A percentile compares a stretch with the other conserved stretches of the same genome.
Conservation (phyloP, 2,797 vertebrate genomes). For the Zalophus californianus region DNA sequence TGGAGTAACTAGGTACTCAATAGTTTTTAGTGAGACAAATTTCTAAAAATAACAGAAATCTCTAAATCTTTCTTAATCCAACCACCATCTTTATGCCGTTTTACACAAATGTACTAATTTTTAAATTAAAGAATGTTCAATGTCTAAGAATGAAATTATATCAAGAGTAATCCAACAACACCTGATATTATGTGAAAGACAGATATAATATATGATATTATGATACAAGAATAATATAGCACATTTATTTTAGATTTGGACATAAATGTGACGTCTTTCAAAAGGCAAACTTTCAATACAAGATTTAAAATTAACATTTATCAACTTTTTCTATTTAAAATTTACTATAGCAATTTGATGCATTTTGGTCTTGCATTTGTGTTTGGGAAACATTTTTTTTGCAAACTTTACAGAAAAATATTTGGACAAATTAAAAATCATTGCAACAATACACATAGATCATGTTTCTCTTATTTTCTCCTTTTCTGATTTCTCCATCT, state of each 20-base stretch:
- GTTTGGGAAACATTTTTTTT: background rate
- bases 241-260: background rate
- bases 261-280: background rate
- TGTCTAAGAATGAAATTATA: background rate
- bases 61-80: background rate
- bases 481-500: background rate
- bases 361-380: background rate
- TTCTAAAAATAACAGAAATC: background rate
- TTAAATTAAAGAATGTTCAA: background rate
- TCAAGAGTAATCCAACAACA: background rate
- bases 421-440: slow-evolving; percentile 7
- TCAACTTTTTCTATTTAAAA: background rate
- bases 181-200: background rate
- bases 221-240: background rate
- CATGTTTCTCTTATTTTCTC: background rate
- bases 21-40: background rate
- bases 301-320: slow-evolving; percentile 3
- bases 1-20: background rate
- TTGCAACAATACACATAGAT: background rate
- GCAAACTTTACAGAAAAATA: background rate
- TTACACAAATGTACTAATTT: background rate
- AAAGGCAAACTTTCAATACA: background rate
- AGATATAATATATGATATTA: background rate
- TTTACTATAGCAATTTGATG: background rate
- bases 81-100: background rate